Conservation (phyloP, 1,140 invertebrate genomes). For the Berghia stephanieae region DNA sequence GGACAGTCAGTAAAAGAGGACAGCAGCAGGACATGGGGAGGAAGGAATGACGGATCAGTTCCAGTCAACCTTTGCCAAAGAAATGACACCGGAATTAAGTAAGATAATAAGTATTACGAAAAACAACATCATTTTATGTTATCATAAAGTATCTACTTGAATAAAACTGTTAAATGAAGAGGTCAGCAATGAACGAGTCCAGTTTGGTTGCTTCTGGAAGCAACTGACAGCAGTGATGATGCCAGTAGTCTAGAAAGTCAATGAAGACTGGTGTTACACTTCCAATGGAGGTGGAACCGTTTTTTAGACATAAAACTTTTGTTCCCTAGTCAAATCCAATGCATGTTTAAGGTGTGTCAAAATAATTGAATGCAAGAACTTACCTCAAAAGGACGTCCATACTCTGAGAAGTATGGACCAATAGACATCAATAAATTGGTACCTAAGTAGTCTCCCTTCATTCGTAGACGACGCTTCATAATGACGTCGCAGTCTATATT, state of each 20-base stretch:
- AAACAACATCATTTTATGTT: neutral
- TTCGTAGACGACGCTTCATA: slow-evolving; percentile 35
- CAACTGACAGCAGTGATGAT: no score
- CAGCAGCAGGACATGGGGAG: no score
- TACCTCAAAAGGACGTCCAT: slow-evolving; percentile 49
- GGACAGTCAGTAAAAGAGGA: no score
- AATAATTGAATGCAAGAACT: slow-evolving; percentile 26
- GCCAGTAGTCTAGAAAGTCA: no score
- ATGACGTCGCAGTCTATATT: slow-evolving; percentile 54
- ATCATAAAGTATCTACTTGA: neutral
- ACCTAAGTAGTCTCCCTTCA: slow-evolving; percentile 40
- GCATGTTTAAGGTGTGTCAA: neutral
- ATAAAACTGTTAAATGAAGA: neutral
- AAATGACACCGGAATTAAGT: no score
- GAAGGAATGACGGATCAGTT: no score
- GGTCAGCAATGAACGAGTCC: neutral
- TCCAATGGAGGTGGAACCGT: no score
- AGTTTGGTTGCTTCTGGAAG: no score
- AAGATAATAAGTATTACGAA: no score
- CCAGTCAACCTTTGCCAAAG: no score
- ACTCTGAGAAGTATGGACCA: slow-evolving; percentile 53
- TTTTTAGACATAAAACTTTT: neutral
- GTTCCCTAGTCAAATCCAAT: neutral
- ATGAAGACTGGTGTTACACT: no score
- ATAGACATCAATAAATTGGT: slow-evolving; percentile 51